Base-by-base conservation (phyloP, 1,140 invertebrate species). In the Amphibalanus amphitrite region DNA sequence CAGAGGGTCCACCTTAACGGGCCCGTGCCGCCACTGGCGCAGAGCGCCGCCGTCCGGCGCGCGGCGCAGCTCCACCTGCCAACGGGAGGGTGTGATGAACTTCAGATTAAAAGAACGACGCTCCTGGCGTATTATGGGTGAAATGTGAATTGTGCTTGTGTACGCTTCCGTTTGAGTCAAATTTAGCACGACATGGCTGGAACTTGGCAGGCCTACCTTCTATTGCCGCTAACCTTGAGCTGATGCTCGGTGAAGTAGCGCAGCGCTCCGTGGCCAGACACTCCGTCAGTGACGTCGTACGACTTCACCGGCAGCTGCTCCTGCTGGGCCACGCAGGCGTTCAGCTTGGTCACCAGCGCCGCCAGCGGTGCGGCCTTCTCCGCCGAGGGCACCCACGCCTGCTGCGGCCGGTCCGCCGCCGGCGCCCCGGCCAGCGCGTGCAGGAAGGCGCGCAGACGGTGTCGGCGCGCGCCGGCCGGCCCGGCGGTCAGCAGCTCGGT, bases 231-330 rank as follows among this genome's bases (percentile, higher is more conserved):
- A 79, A 94, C 91, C 86, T 97, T 98, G 13, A 99, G 85, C 81
- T 98, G 96, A 82, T 99, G 96, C 0, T 95, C 98, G 80, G 97
- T 98, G 82, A 99, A 98, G 81, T 98, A 98, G 89, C 82, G 67
- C 88, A 85, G 71, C 83, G 84, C 69, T 91, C 90, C 73, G 90
- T 88, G 69, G 89, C 73, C 17, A 74, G 76, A 25, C 33, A 38
- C 33, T 4, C 33, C 33, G 15, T 38, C 33, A 6, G 33, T 38
- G 33, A 77, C 70, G 71, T 95, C 92, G 78, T 95, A 92, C 69
- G 98, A 93, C 81, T 96, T 95, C 17, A 99, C 95, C 28, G 93
- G 92, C 79, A 98, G 98, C 82, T 99, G 97, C 83, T 99, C 97
- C 76, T 98, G 81, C 79, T 98, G 96, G 47, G 94, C 95, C 59